Conservation (phyloP, 2,888 invertebrate species). For the Eremobia ochroleuca region DNA sequence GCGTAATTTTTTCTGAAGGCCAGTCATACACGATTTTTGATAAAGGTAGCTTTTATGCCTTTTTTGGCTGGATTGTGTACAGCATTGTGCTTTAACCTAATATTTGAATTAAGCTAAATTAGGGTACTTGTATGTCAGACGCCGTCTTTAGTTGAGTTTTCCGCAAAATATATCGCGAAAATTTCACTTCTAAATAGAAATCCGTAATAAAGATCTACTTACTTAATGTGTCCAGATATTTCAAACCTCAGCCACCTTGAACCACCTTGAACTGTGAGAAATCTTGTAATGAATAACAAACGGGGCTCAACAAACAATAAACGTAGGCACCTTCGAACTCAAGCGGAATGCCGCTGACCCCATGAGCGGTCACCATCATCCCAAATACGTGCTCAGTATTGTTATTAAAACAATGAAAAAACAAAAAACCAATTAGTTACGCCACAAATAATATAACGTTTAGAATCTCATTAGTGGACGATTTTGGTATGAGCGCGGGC, state of each 20-base stretch:
- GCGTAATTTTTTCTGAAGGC: slow-evolving; percentile 21
- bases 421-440: slow-evolving; percentile 74
- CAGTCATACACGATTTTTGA: slow-evolving; percentile 12
- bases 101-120: background rate
- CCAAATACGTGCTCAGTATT: slow-evolving; percentile 63
- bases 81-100: background rate
- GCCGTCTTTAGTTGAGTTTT: background rate
- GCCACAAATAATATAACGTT: slow-evolving; percentile 72
- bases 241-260: slow-evolving; percentile 24
- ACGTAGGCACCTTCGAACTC: slow-evolving; percentile 17
- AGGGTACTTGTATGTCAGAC: too few species aligned
- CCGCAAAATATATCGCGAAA: background rate
- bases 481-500: slow-evolving; percentile 80
- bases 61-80: background rate
- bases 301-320: slow-evolving; percentile 33
- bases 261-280: slow-evolving; percentile 51
- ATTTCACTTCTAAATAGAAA: background rate
- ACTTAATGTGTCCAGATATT: background rate
- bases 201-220: background rate
- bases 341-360: slow-evolving; percentile 60
- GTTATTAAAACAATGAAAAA: slow-evolving; percentile 65
- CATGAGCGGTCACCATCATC: slow-evolving; percentile 47
- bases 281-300: slow-evolving; percentile 34
- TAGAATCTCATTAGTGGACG: slow-evolving; percentile 86
- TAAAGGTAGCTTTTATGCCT: background rate